Conservation (phyloP, 2,888 invertebrate species). For the Acheta domesticus region DNA sequence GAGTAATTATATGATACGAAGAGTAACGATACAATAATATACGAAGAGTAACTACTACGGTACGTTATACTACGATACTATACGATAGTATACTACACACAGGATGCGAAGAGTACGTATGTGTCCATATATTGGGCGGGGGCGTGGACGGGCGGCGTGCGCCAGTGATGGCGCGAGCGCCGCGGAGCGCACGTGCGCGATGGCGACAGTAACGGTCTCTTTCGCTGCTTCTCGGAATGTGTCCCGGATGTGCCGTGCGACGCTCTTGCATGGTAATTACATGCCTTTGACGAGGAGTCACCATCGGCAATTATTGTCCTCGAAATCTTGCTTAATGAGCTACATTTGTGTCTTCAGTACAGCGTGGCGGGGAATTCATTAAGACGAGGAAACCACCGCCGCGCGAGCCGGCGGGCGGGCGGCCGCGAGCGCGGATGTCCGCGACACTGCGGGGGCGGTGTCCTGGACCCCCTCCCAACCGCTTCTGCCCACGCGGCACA, state of each 20-base stretch:
- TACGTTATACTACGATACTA: too few species aligned
- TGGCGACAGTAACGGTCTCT: not conserved
- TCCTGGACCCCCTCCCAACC: not conserved
- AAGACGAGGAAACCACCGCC: not conserved
- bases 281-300: not conserved
- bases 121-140: too few species aligned
- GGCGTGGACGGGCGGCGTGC: too few species aligned
- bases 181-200: not conserved
- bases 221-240: not conserved
- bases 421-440: not conserved
- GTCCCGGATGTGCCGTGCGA: slow-evolving; percentile 1
- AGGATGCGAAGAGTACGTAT: too few species aligned
- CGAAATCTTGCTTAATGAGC: slow-evolving; percentile 9
- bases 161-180: too few species aligned
- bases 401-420: not conserved
- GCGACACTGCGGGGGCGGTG: not conserved
- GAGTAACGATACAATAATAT: too few species aligned
- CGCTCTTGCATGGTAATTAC: slow-evolving; percentile 4
- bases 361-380: slow-evolving; percentile 4
- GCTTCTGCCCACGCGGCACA: too few species aligned
- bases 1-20: too few species aligned
- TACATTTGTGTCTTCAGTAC: not conserved
- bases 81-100: too few species aligned
- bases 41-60: too few species aligned
- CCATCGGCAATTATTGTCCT: not conserved